Conservation (phyloP, 1,140 invertebrate genomes). For the Cherax quadricarinatus region DNA sequence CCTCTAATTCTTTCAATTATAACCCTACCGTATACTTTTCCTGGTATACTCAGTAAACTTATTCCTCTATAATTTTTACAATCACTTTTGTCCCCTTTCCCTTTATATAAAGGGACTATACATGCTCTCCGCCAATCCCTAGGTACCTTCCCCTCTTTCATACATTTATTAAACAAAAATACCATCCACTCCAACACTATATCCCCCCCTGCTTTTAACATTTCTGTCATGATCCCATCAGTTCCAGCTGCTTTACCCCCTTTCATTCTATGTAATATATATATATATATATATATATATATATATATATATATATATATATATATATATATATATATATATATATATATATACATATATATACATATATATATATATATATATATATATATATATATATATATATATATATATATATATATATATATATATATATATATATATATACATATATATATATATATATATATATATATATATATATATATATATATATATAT, state of each 20-base stretch:
- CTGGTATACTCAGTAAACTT: too few relatives aligned
- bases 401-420: neutral
- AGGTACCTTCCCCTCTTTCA: too few relatives aligned
- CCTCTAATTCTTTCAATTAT: too few relatives aligned
- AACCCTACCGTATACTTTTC: too few relatives aligned
- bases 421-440: conserved; percentile 29
- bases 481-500: neutral
- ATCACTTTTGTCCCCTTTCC: too few relatives aligned
- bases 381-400: neutral
- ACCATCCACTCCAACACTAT: too few relatives aligned
- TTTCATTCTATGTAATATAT: neutral
- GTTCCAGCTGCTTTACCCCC: neutral
- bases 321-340: neutral
- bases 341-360: neutral
- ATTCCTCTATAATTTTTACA: too few relatives aligned
- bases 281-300: neutral
- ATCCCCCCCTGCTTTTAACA: too few relatives aligned
- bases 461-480: conserved; percentile 29
- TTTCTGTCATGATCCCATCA: too few relatives aligned
- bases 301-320: neutral
- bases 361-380: neutral
- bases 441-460: neutral
- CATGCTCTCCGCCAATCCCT: too few relatives aligned
- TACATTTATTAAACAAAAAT: too few relatives aligned
- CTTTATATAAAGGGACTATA: too few relatives aligned